Evolutionary conservation across 2,888 invertebrate genomes (phyloP), one percentile per base, ranked within the genome.

Genomic region (Zeuzera pyrina): DNA sequence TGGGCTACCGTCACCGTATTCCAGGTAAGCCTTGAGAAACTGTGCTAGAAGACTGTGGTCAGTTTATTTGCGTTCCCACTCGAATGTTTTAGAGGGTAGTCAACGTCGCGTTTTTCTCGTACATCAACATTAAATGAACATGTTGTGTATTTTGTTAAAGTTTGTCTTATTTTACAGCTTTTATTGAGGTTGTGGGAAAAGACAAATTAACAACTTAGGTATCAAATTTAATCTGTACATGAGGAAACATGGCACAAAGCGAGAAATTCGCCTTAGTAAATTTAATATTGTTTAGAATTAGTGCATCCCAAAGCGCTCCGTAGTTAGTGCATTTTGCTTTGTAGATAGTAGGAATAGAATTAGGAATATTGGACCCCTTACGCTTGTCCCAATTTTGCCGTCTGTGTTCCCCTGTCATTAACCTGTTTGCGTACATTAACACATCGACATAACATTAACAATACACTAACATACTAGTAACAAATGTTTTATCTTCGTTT

Each of bases 1-100:
- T 95, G 96, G 94, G 95, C 97, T 57, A 94, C 95, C 58, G 94
- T 97, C 85, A 97, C 97, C 73, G 97, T 97, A 48, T 97, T 97
- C 78, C 95, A 96, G 95, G 95, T 96, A 90, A 90, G 91, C 74
- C 53, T 58, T 56, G 57, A 54, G 57, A 65, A n/a, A n/a, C n/a
- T n/a, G n/a, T n/a, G n/a, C n/a, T 69, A 66, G 58, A 83, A 57
- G 65, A 62, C 52, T 50, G 62, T 68, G 72, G 66, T 63, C 64
- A 65, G 69, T 79, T 83, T 71, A 70, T 77, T 83, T 84, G 78
- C 79, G 59, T 71, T 73, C 71, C 77, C 63, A n/a, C 52, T 62
- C 62, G 50, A 65, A 60, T 65, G 57, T 60, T 47, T 56, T 73
- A 70, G 58, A 67, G 46, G 42, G 54, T 67, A 68, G 62, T n/a